phyloP scores from a whole-genome alignment of 1,140 invertebrate species.

The Lordiphosa clarofinis region DNA sequence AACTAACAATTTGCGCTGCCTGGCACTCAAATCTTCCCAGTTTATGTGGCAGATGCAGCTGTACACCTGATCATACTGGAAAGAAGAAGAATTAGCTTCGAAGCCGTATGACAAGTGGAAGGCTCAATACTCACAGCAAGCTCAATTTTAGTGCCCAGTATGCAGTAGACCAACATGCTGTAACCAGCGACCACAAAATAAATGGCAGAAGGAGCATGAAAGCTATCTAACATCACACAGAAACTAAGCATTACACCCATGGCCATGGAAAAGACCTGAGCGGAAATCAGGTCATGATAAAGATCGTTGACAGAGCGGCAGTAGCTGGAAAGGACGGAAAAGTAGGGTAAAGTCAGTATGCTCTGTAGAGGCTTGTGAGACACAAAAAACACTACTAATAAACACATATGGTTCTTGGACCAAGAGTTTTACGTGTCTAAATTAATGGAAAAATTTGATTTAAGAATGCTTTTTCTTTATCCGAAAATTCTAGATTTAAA shows the following conservation, averaged over 20 bases:
- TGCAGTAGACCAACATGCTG: conserved; percentile 52
- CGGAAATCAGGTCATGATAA: conserved; percentile 42
- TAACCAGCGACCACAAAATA: conserved; percentile 48
- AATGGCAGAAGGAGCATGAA: conserved; percentile 38
- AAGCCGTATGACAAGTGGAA: background rate
- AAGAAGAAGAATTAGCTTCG: background rate
- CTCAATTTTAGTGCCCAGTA: conserved; percentile 58
- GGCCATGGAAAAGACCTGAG: conserved; percentile 45
- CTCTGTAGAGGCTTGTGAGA: no score
- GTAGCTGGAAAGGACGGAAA: conserved; percentile 26
- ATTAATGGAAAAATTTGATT: no score
- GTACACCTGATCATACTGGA: conserved; percentile 48
- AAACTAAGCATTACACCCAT: conserved; percentile 39
- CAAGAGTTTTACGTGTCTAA: no score
- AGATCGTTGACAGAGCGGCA: conserved; percentile 31
- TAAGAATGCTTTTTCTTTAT: no score
- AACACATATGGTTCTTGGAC: no score
- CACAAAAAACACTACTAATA: no score
- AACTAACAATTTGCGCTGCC: conserved; percentile 37
- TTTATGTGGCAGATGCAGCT: conserved; percentile 30
- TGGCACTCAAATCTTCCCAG: conserved; percentile 39
- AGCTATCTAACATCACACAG: conserved; percentile 33
- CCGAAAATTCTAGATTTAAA: no score
- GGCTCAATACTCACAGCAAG: conserved; percentile 29
- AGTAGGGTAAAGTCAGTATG: no score